Evolutionary conservation across 2,888 invertebrate genomes (phyloP).

Genomic region (Drosophila neotestacea): DNA sequence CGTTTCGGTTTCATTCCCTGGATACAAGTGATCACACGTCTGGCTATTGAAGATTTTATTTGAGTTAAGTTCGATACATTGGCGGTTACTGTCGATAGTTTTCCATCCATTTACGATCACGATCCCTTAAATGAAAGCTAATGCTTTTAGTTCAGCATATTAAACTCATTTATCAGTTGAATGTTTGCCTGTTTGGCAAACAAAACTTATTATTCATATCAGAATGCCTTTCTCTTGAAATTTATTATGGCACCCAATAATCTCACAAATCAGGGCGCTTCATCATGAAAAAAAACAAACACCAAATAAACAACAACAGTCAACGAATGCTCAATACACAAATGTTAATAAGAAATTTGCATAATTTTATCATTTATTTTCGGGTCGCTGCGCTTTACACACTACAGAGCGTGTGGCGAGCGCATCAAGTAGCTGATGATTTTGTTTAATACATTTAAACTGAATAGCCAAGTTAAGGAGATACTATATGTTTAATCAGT

Average conservation of each 20-base stretch:
- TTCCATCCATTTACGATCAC: not conserved
- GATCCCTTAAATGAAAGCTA: conserved; percentile 1
- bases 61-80: not conserved
- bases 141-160: conserved; percentile 14
- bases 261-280: conserved; percentile 30
- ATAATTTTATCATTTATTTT: conserved; percentile 75
- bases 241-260: conserved; percentile 33
- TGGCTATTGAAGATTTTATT: too few species aligned
- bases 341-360: conserved; percentile 63
- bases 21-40: too few species aligned
- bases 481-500: conserved; percentile 12
- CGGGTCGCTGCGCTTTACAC: conserved; percentile 44
- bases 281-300: conserved; percentile 9
- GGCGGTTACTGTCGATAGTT: not conserved
- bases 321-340: conserved; percentile 49
- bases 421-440: conserved; percentile 46
- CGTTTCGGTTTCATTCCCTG: too few species aligned
- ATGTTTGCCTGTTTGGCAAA: conserved; percentile 34
- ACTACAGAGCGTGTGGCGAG: conserved; percentile 35
- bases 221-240: conserved; percentile 45
- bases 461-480: conserved; percentile 24
- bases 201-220: conserved; percentile 40
- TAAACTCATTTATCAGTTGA: conserved; percentile 38
- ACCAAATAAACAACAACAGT: conserved; percentile 22
- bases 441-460: conserved; percentile 17